Evolutionary conservation across 2,888 invertebrate genomes (phyloP).

Genomic region (Phania funesta): DNA sequence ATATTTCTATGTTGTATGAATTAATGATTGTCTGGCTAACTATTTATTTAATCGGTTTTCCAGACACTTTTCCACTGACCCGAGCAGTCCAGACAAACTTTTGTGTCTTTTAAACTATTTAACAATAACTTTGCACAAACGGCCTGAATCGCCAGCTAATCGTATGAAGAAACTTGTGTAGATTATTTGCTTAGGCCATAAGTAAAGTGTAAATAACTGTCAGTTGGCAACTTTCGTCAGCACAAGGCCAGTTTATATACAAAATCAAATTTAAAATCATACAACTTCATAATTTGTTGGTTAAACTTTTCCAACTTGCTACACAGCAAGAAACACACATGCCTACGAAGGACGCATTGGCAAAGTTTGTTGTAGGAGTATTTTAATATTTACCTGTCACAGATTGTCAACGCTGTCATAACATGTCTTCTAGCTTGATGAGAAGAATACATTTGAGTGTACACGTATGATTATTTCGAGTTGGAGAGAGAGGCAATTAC

Average conservation of each 20-base stretch:
- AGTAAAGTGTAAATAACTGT: slow-evolving; percentile 64
- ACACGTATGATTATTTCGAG: neutral
- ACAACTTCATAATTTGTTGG: slow-evolving; percentile 22
- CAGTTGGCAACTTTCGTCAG: slow-evolving; percentile 43
- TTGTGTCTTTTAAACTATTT: neutral
- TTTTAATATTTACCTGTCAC: slow-evolving; percentile 63
- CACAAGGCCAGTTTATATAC: neutral
- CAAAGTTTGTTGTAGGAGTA: slow-evolving; percentile 26
- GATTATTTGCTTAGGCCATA: slow-evolving; percentile 33
- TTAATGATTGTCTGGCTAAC: neutral
- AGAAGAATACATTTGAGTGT: slow-evolving; percentile 1
- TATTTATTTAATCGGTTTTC: neutral
- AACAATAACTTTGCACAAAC: neutral
- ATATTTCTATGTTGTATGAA: neutral
- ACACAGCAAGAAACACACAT: neutral
- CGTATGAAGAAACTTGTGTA: neutral
- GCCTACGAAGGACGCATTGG: neutral
- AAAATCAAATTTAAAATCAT: slow-evolving; percentile 10
- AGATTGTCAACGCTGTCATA: slow-evolving; percentile 67
- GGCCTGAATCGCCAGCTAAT: neutral
- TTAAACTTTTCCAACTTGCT: slow-evolving; percentile 40
- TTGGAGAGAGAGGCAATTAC: slow-evolving; percentile 2
- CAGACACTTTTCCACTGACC: neutral
- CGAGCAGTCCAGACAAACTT: slow-evolving; percentile 34
- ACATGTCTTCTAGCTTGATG: slow-evolving; percentile 42